Conservation (phyloP, 2,888 invertebrate genomes). For the Chaetogeoica ovagalla region DNA sequence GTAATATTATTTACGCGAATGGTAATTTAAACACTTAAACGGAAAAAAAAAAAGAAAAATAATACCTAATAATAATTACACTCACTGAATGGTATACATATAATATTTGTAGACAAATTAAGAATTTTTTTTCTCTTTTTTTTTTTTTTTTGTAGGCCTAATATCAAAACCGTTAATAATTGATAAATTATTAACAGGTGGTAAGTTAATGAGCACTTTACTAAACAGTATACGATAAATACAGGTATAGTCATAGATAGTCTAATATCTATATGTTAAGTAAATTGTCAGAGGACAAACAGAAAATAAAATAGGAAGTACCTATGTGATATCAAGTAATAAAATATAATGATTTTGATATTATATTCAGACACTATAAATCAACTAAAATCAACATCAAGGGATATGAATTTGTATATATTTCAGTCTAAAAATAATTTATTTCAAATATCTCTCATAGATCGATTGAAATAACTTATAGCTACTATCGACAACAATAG, state of each 20-base stretch:
- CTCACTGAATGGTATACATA: background rate
- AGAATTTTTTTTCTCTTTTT: background rate
- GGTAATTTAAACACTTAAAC: constrained; percentile 14
- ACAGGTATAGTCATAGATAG: too few relatives aligned
- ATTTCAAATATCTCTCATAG: constrained; percentile 33
- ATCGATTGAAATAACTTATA: constrained; percentile 41
- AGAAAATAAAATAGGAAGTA: constrained; percentile 2
- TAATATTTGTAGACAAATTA: background rate
- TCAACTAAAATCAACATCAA: constrained; percentile 33
- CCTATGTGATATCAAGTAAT: constrained; percentile 13
- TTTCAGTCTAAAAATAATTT: constrained; percentile 50
- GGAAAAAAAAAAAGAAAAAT: background rate
- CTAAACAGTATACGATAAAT: constrained; percentile 18
- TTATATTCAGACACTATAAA: constrained; percentile 24
- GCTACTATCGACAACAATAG: constrained; percentile 35
- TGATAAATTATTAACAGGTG: constrained; percentile 16
- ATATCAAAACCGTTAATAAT: background rate
- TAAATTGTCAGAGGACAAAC: constrained; percentile 8
- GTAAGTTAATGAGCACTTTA: constrained; percentile 44
- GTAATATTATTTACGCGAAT: constrained; percentile 30
- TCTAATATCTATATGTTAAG: too few relatives aligned
- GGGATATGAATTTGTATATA: constrained; percentile 51
- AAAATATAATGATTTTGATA: constrained; percentile 22
- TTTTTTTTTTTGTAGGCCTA: background rate
- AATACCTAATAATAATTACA: constrained; percentile 4